phyloP scores from a whole-genome alignment of 2,113 vertebrate genomes.

The Cinclus cinclus region DNA sequence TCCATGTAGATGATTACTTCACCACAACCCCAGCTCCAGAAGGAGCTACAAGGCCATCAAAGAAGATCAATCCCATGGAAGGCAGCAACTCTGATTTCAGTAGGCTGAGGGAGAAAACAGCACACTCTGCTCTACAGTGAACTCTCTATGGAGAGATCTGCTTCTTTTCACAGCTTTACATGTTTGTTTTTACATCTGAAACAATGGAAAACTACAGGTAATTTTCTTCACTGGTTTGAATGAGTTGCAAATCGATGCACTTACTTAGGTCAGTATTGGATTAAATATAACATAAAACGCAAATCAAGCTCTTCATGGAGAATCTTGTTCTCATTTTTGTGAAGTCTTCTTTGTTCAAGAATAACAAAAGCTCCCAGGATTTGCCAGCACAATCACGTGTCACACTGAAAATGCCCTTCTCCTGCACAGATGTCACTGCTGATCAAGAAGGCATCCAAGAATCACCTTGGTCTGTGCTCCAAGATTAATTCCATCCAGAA shows the following conservation, averaged over 20 bases:
- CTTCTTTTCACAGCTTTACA: neutral
- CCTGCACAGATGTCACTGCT: neutral
- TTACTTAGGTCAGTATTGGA: neutral
- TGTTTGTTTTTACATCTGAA: neutral
- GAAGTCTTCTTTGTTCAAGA: neutral
- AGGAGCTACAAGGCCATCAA: neutral
- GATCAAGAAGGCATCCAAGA: slow-evolving; percentile 1
- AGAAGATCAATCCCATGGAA: neutral
- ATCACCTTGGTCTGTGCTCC: neutral
- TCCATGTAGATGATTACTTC: neutral
- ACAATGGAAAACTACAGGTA: neutral
- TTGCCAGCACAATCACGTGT: neutral
- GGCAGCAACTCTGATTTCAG: neutral
- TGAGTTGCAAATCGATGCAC: neutral
- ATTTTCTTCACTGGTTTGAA: neutral
- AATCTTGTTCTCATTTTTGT: neutral
- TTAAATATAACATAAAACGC: neutral
- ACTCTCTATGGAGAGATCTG: neutral
- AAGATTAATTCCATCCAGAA: slow-evolving; percentile 18
- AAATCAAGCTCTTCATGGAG: neutral
- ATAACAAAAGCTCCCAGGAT: neutral
- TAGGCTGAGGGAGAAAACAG: neutral
- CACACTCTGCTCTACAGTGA: neutral
- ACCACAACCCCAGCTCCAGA: neutral
- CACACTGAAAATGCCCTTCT: neutral